Evolutionary conservation across 2,113 vertebrate genomes (phyloP), one percentile per base, ranked within the genome.

Genomic region (Channa argus): DNA sequence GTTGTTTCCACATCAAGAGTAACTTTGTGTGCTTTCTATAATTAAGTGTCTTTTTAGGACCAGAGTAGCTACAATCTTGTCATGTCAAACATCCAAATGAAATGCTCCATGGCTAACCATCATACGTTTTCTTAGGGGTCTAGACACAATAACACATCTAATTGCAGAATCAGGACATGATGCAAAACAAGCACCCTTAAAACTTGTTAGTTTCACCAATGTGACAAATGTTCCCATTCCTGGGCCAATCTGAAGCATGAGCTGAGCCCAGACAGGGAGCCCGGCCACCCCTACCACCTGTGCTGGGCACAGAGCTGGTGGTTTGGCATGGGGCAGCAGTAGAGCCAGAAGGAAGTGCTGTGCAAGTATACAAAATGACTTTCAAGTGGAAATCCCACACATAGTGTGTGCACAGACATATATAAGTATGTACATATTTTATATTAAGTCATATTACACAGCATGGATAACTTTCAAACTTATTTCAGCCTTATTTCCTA

Each of bases 1-100:
- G 77, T 82, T 77, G 74, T 83, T 91, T 73, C 63, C 60, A 76
- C 69, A 86, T 71, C 64, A 61, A 71, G 45, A 44, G 24, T 6
- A 54, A 64, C 61, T 54, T 50, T 62, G 33, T 8, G 5, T 13
- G 44, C 44, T 63, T 43, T 45, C 47, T 83, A 68, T 78, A 83
- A 85, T 90, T 69, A 80, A 64, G 64, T 8, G 45, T 82, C 83
- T 68, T 44, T 63, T 84, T 84, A 83, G 41, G 63, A 51, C 11
- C 36, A 24, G 37, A 67, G 44, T 11, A 49, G 24, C 38, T 43
- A 41, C 49, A 68, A 61, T 38, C 39, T 56, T 63, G 41, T 80
- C 53, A 14, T 11, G 62, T 81, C 74, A 85, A 71, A 71, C 49
- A 50, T 77, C 71, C 36, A 80, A 82, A 71, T 8, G 14, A 53